Conservation (phyloP, 2,888 invertebrate species). For the Boloria selene region DNA sequence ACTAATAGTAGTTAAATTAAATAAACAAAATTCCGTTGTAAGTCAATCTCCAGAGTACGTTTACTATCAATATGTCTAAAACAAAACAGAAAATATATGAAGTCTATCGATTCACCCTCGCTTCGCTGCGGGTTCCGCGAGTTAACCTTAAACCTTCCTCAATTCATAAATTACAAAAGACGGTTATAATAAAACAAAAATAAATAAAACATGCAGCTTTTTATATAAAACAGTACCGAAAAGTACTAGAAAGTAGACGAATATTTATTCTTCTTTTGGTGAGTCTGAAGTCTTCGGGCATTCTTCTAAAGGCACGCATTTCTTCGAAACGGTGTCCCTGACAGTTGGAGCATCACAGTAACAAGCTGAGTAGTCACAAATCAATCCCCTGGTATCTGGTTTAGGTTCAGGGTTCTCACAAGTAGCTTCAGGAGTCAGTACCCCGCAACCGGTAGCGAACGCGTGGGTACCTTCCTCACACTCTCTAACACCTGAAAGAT, state of each 20-base stretch:
- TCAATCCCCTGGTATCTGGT: neutral
- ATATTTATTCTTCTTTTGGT: no score
- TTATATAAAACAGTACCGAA: neutral
- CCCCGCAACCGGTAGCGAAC: neutral
- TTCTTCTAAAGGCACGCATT: conserved; percentile 53
- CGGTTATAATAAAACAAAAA: no score
- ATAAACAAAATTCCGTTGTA: no score
- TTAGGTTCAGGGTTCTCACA: neutral
- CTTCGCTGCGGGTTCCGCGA: no score
- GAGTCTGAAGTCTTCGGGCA: conserved; percentile 45
- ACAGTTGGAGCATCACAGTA: conserved; percentile 60
- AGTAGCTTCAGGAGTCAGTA: neutral
- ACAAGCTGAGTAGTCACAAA: conserved; percentile 57
- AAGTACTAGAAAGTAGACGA: neutral
- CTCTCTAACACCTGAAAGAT: neutral
- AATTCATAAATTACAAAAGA: no score
- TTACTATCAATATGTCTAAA: no score
- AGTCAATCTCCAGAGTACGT: no score
- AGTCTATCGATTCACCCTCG: no score
- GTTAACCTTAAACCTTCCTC: no score
- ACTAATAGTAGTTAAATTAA: no score
- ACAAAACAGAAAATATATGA: no score
- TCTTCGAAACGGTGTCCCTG: conserved; percentile 48
- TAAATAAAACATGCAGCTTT: no score
- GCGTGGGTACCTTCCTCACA: neutral